Evolutionary conservation across 2,113 vertebrate species (phyloP), one percentile per base, ranked within the genome.

Genomic region (Anoplopoma fimbria): DNA sequence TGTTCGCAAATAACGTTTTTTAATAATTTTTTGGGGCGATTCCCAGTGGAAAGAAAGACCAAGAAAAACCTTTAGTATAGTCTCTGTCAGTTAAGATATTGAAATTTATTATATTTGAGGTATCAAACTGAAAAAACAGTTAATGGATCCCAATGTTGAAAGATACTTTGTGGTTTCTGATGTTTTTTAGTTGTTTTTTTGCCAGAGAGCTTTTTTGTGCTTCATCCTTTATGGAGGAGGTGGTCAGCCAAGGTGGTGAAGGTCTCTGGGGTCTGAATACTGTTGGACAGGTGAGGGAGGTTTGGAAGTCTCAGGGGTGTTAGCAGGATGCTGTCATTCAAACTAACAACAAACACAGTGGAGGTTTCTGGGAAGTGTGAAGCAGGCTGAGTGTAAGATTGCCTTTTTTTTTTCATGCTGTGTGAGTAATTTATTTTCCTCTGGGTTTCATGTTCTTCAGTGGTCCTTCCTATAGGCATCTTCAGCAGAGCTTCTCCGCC

Each of bases 321-420:
- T 60, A 17, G 51, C 67, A 38, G 47, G 53, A 36, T 72, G n/a
- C 58, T 69, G 69, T 80, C 82, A 80, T 67, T 87, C 71, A 84
- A 77, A 77, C 62, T 55, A 73, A 80, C 68, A 83, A 63, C 75
- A 80, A 79, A 60, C 68, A 81, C 62, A 65, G 14, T 15, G 17
- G 25, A 15, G 63, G 33, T 53, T 65, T 58, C 25, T n/a, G 9
- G 27, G 25, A 60, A 49, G 38, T 69, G 19, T 38, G 61, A 23
- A 27, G 65, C 34, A 67, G 38, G 9, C n/a, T 47, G 45, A 62
- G 34, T 53, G 62, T 61, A 29, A 72, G 21, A 53, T 47, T 69
- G 77, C 27, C 34, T 79, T 73, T 72, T 81, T 70, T 55, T 47
- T 17, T 9, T 79, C 42, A 29, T 76, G 75, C 61, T 33, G 34